Percentiles rank a stretch among this genome's conserved stretches.
Evolutionary conservation across 2,113 vertebrate species (phyloP).

Genomic region (Albula goreensis): DNA sequence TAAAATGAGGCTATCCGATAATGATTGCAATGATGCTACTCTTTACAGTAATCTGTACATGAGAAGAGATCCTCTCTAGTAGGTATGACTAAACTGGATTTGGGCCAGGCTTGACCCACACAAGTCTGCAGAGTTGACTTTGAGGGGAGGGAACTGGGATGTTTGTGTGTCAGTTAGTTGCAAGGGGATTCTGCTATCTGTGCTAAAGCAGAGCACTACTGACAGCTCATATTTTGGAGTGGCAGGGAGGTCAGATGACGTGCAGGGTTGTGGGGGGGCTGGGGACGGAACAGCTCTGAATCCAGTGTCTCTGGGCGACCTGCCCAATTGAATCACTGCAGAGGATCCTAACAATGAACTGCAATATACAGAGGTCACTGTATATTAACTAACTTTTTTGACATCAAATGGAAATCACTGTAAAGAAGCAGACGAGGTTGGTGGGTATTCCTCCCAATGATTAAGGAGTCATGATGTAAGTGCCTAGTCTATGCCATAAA

Average conservation of each 20-base stretch:
- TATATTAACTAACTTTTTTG: no score
- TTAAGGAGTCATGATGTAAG: no score
- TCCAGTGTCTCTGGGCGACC: neutral
- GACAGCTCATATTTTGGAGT: neutral
- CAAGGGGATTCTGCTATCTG: neutral
- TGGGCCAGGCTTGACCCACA: neutral
- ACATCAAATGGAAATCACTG: neutral
- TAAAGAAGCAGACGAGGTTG: no score
- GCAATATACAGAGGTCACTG: neutral
- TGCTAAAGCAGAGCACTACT: no score
- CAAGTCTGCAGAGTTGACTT: neutral
- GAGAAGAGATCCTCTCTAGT: neutral
- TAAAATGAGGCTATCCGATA: neutral
- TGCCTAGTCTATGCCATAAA: no score
- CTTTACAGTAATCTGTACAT: neutral
- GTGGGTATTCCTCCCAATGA: no score
- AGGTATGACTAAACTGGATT: neutral
- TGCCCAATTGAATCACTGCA: neutral
- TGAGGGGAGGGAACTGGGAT: neutral
- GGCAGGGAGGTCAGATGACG: conserved; percentile 7
- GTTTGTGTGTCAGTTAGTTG: neutral
- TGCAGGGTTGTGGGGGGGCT: neutral
- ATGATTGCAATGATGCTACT: neutral
- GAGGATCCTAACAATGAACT: neutral
- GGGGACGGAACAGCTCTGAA: neutral